phyloP scores from a whole-genome alignment of 2,797 vertebrate genomes.

The Threskiornis aethiopicus region DNA sequence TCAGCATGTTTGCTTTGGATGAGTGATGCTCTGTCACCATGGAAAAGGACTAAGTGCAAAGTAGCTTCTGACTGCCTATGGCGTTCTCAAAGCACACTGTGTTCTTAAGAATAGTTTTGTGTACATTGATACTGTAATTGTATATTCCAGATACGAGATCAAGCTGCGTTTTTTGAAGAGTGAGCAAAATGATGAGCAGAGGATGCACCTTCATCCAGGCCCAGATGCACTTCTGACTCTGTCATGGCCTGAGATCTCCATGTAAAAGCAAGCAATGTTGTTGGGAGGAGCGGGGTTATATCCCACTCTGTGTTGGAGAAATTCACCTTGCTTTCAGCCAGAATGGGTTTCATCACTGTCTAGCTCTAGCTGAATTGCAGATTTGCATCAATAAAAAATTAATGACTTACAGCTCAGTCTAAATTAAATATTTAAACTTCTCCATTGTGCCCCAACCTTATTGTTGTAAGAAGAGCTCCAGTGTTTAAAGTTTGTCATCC shows the following conservation, averaged over 20 bases:
- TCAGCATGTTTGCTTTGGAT: neutral
- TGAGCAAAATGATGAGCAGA: neutral
- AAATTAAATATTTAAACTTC: slow-evolving; percentile 57
- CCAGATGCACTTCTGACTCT: neutral
- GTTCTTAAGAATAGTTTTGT: neutral
- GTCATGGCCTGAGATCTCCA: neutral
- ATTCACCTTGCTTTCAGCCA: neutral
- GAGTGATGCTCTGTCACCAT: neutral
- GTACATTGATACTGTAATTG: neutral
- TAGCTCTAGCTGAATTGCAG: slow-evolving; percentile 33
- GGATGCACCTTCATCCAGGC: neutral
- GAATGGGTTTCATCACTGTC: neutral
- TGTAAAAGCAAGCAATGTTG: neutral
- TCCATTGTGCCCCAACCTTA: neutral
- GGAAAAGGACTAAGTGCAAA: accelerated
- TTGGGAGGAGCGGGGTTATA: neutral
- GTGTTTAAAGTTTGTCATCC: neutral
- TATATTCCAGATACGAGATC: neutral
- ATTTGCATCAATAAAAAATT: slow-evolving; percentile 51
- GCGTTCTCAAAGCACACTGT: neutral
- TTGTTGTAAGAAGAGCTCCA: neutral
- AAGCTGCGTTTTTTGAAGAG: neutral
- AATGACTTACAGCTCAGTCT: slow-evolving; percentile 7
- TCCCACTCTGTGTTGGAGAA: neutral
- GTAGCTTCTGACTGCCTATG: neutral